Conservation (phyloP, 2,888 invertebrate genomes). For the Cyrtodaria siliqua region DNA sequence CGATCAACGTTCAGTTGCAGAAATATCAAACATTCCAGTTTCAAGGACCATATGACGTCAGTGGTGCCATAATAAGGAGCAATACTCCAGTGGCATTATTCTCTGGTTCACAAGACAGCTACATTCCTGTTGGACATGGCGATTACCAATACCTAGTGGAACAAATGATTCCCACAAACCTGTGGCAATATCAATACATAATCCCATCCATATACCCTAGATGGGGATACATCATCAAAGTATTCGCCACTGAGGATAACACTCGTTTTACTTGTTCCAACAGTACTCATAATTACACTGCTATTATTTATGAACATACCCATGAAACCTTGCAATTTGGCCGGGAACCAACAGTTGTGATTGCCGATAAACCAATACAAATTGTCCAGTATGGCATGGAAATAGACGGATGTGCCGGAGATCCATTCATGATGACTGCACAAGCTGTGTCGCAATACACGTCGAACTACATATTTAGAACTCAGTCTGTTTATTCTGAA, state of each 20-base stretch:
- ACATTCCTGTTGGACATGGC: background rate
- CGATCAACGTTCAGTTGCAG: background rate
- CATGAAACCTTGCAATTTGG: background rate
- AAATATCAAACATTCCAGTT: slow-evolving; percentile 2
- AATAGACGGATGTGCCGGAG: background rate
- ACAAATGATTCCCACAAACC: slow-evolving; percentile 5
- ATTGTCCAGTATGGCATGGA: background rate
- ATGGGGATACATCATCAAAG: background rate
- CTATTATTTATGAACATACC: background rate
- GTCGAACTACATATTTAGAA: background rate
- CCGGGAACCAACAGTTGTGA: background rate
- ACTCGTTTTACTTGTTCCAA: background rate
- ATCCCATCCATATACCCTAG: slow-evolving; percentile 6
- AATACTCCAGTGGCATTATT: slow-evolving; percentile 11
- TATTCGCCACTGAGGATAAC: background rate
- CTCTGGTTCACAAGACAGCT: background rate
- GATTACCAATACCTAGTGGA: background rate
- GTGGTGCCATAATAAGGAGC: slow-evolving; percentile 2
- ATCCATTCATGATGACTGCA: slow-evolving; percentile 6
- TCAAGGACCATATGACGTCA: background rate
- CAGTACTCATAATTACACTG: background rate
- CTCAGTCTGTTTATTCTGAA: background rate
- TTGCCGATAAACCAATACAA: background rate
- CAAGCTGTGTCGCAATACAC: background rate
- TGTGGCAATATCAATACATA: slow-evolving; percentile 5